A percentile compares a stretch with the other conserved stretches of the same genome.
Conservation (phyloP, 1,140 invertebrate species). For the Berghia stephanieae region DNA sequence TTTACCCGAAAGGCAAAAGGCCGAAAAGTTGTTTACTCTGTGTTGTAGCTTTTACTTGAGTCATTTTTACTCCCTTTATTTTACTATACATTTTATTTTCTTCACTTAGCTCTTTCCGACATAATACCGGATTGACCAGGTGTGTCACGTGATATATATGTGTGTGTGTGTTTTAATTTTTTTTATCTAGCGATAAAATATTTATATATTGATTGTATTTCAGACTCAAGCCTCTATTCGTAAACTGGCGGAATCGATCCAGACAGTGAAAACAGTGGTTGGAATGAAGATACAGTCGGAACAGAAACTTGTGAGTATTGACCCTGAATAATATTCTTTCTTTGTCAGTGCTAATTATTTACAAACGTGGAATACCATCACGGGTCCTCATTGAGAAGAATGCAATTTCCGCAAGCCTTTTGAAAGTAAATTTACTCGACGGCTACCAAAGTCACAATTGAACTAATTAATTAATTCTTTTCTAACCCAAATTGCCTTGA, state of each 20-base stretch:
- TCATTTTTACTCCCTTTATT: no score
- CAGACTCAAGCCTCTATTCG: conserved; percentile 56
- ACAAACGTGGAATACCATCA: background rate
- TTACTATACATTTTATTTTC: no score
- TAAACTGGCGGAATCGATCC: conserved; percentile 63
- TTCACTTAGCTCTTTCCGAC: no score
- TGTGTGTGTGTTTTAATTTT: conserved; percentile 8
- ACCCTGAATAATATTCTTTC: background rate
- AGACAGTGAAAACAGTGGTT: conserved; percentile 65
- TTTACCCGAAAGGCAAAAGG: no score
- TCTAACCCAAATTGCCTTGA: background rate
- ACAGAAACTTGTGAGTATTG: conserved; percentile 61
- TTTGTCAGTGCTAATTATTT: background rate
- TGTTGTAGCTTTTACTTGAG: no score
- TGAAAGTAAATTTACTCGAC: background rate
- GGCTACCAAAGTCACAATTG: background rate
- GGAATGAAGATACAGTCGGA: conserved; percentile 67
- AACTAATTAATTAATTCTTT: background rate
- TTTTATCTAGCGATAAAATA: no score
- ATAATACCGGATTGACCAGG: no score
- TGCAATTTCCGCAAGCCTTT: no score
- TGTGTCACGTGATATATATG: background rate
- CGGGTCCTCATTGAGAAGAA: no score
- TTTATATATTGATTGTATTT: no score
- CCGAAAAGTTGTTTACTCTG: no score